Evolutionary conservation across 2,797 vertebrate genomes (phyloP).

Genomic region (Takifugu ocellatus): DNA sequence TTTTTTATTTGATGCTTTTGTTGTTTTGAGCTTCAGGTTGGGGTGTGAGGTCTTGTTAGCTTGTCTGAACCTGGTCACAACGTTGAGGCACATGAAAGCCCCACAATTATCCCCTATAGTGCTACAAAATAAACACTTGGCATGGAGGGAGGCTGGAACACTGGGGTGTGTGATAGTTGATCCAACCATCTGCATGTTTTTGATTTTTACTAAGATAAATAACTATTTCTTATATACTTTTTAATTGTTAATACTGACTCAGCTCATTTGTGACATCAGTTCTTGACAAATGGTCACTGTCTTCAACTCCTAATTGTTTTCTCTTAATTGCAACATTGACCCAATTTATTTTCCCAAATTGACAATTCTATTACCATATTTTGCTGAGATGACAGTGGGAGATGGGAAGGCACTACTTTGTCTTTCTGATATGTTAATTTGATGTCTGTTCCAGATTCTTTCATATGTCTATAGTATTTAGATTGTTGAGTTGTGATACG

Average conservation of each 20-base stretch:
- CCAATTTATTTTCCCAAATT: background rate
- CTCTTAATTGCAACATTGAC: too few species aligned
- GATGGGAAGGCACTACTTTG: too few species aligned
- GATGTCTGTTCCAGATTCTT: too few species aligned
- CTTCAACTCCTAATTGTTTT: too few species aligned
- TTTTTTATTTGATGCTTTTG: too few species aligned
- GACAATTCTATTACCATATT: too few species aligned
- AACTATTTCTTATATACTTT: background rate
- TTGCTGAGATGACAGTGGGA: too few species aligned
- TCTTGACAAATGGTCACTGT: too few species aligned
- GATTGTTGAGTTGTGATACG: conserved; percentile 2
- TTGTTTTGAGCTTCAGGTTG: background rate
- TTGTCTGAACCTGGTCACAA: conserved; percentile 52
- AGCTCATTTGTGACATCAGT: too few species aligned
- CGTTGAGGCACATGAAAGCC: conserved; percentile 37
- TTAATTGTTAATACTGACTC: too few species aligned
- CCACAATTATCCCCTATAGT: conserved; percentile 36
- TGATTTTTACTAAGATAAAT: background rate
- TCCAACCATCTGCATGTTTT: conserved; percentile 11
- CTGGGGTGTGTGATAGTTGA: conserved; percentile 11
- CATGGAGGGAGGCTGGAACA: background rate
- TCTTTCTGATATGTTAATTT: too few species aligned
- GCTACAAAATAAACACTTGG: conserved; percentile 11
- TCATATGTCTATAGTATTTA: too few species aligned
- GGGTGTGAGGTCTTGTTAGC: conserved; percentile 48